Conservation (phyloP, 2,113 vertebrate genomes). For the Verasper variegatus region DNA sequence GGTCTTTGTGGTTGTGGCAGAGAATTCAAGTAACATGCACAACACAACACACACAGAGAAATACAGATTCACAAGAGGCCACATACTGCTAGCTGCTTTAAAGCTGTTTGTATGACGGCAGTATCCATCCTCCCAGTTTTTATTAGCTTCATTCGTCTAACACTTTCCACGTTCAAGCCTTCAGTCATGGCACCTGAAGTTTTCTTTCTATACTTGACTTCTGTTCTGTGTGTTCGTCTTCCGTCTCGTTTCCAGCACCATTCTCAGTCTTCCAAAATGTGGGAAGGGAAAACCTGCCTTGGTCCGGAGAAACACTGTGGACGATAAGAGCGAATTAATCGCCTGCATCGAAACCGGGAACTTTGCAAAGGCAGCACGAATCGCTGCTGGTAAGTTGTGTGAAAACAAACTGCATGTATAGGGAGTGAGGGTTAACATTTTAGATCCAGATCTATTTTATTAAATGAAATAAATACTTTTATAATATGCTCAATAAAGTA, state of each 20-base stretch:
- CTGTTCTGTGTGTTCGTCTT: neutral
- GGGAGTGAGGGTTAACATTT: neutral
- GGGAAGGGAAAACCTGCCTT: slow-evolving; percentile 96
- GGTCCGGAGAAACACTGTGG: slow-evolving; percentile 92
- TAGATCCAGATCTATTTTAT: neutral
- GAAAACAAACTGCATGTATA: neutral
- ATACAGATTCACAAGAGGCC: no score
- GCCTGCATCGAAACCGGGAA: slow-evolving; percentile 97
- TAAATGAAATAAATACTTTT: neutral
- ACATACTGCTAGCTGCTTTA: no score
- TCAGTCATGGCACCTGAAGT: neutral
- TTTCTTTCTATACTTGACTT: neutral
- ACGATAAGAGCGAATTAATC: slow-evolving; percentile 94
- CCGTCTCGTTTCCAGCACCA: slow-evolving; percentile 50
- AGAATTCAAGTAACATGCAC: no score
- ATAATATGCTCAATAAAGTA: no score
- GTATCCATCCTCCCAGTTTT: no score
- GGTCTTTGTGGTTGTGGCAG: no score
- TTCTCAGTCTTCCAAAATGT: slow-evolving; percentile 89
- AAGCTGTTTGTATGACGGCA: no score
- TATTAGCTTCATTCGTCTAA: no score
- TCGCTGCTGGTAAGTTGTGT: slow-evolving; percentile 89
- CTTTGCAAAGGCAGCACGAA: slow-evolving; percentile 95
- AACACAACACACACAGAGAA: no score
- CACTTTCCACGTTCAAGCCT: neutral